A percentile compares a stretch with the other conserved stretches of the same genome.
Evolutionary conservation across 2,113 vertebrate species (phyloP).

Genomic region (Nansenia antarctica): DNA sequence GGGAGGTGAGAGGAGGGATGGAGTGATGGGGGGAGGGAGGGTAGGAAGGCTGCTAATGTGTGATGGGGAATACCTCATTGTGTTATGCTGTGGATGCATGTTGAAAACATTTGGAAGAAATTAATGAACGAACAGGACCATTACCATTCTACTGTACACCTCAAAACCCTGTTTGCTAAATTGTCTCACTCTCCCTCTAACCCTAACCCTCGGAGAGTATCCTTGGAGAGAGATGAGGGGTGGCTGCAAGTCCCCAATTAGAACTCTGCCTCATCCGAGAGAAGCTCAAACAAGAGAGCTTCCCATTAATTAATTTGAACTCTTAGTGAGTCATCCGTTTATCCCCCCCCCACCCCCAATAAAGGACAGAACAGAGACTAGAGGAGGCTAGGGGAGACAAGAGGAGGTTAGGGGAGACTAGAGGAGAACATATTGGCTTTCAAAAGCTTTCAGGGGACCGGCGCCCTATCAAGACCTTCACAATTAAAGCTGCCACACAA

Average conservation of each 20-base stretch:
- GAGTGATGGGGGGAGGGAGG: not conserved
- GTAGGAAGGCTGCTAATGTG: not conserved
- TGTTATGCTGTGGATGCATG: not conserved
- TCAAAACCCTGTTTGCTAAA: not conserved
- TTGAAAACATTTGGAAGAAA: not conserved
- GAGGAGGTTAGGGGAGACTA: not conserved
- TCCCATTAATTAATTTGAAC: conserved; percentile 35
- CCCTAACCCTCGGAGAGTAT: not conserved
- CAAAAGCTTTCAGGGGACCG: not conserved
- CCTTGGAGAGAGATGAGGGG: not conserved
- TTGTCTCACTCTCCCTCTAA: not conserved
- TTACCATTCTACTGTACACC: not conserved
- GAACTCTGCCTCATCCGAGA: conserved; percentile 12
- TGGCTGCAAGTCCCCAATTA: conserved; percentile 40
- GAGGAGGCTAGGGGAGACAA: not conserved
- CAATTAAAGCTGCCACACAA: conserved; percentile 32
- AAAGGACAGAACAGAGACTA: not conserved
- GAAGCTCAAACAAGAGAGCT: not conserved
- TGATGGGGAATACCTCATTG: not conserved
- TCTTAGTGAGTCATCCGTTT: conserved; percentile 2
- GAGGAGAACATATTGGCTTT: too few relatives aligned
- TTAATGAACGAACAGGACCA: not conserved
- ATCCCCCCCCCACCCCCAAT: not conserved
- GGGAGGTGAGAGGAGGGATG: not conserved
- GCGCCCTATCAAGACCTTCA: conserved; percentile 1